phyloP scores from a whole-genome alignment of 2,797 vertebrate species.

The Tapera naevia region DNA sequence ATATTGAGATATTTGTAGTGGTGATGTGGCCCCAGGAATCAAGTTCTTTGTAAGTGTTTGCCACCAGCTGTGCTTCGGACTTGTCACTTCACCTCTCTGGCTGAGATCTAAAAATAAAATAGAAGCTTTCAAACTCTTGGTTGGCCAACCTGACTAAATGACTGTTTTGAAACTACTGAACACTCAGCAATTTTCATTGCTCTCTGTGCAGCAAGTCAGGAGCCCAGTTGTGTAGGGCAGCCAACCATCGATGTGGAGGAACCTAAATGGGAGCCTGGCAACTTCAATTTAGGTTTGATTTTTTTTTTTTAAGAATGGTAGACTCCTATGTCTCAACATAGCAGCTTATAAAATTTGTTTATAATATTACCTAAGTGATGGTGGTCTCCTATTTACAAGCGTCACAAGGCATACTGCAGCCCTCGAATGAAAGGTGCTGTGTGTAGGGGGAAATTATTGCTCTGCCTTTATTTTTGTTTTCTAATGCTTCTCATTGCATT shows the following conservation, averaged over 20 bases:
- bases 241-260: not conserved
- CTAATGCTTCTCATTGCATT: not conserved
- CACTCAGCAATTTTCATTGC: not conserved
- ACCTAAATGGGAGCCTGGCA: not conserved
- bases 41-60: not conserved
- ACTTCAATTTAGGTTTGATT: not conserved
- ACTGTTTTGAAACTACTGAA: not conserved
- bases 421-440: not conserved
- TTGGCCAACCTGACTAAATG: not conserved
- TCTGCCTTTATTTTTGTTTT: conserved; percentile 20
- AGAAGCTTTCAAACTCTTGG: not conserved
- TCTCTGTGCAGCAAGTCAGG: not conserved
- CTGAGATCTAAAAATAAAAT: not conserved
- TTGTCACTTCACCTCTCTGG: not conserved
- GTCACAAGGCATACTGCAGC: not conserved
- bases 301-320: not conserved
- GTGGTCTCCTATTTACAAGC: conserved; percentile 5
- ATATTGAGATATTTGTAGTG: not conserved
- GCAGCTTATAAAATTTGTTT: conserved; percentile 33
- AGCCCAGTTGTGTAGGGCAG: not conserved
- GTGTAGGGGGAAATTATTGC: not conserved
- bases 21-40: not conserved
- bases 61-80: not conserved
- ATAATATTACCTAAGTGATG: not conserved
- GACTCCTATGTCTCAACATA: not conserved